Conservation (phyloP, 2,113 vertebrate genomes). For the Tupaia tana region DNA sequence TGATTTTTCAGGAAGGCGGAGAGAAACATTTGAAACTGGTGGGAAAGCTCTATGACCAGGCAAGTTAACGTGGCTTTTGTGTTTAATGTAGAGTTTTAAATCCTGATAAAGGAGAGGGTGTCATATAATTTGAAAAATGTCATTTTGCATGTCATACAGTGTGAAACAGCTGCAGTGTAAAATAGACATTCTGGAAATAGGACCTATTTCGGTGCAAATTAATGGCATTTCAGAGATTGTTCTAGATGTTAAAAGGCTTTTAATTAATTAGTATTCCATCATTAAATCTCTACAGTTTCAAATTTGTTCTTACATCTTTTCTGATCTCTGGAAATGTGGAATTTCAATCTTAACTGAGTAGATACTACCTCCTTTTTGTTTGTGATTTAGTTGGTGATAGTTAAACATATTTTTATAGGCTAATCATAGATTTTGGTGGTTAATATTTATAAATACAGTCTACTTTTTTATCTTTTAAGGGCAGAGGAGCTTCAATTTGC, state of each 20-base stretch:
- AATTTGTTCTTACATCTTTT: slow-evolving; percentile 37
- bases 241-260: slow-evolving; percentile 9
- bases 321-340: slow-evolving; percentile 8
- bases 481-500: background rate
- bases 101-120: slow-evolving; percentile 36
- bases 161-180: slow-evolving; percentile 18
- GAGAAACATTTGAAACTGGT: slow-evolving; percentile 99
- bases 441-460: slow-evolving; percentile 24
- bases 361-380: background rate
- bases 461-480: slow-evolving; percentile 48
- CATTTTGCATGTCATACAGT: background rate
- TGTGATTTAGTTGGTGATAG: background rate
- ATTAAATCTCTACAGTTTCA: background rate
- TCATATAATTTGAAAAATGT: slow-evolving; percentile 48
- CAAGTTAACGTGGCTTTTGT: slow-evolving; percentile 80
- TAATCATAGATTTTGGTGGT: slow-evolving; percentile 19
- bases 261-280: background rate
- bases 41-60: slow-evolving; percentile 99
- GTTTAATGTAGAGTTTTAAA: slow-evolving; percentile 20
- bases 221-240: background rate
- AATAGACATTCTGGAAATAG: slow-evolving; percentile 50
- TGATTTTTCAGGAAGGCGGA: slow-evolving; percentile 98
- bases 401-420: slow-evolving; percentile 41
- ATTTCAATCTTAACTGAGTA: background rate
- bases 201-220: background rate